Base-by-base conservation (phyloP, 2,888 invertebrate species). In the Agrochola litura region DNA sequence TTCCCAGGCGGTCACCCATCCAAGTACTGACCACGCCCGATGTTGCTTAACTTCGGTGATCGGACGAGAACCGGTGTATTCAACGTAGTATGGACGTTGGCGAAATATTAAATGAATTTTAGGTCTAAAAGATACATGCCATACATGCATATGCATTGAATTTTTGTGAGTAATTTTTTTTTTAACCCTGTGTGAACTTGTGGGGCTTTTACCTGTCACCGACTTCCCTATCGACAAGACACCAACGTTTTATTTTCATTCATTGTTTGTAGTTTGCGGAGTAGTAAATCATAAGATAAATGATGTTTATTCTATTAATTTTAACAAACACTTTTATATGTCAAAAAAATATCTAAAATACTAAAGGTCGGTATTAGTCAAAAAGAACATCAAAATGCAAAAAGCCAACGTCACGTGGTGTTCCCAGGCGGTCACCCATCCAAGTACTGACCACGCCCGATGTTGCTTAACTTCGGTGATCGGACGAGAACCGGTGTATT, bases 401-500 rank as follows among this genome's bases (percentile, higher is more conserved):
- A 93, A 93, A 92, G 93, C 92, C 92, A 93, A 92, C 92, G 88
- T 88, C 92, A 93, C 92, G 93, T 87, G 91, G 93, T 93, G 92
- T 94, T 93, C 93, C 93, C 93, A 93, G 92, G 93, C 93, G 92
- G 94, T 94, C 94, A 94, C 94, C 94, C 94, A 94, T 94, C 94
- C 93, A 95, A 94, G 94, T 94, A 94, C 94, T 94, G 93, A 94
- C 92, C 92, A 89, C 93, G 95, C 95, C 95, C 95, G 93, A 95
- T 92, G 94, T 94, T 95, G 95, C 94, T 95, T 95, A 94, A 94
- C 95, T 95, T 95, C 95, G 95, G 95, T 95, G 95, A 95, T 95
- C 95, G 94, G 95, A 95, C 95, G 95, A 95, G 94, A 95, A 94
- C 94, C 95, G 94, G 95, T 94, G 94, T 94, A 86, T 94, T 95